A percentile compares a stretch with the other conserved stretches of the same genome.
Conservation (phyloP, 2,797 vertebrate species). For the Bovichtus variegatus region DNA sequence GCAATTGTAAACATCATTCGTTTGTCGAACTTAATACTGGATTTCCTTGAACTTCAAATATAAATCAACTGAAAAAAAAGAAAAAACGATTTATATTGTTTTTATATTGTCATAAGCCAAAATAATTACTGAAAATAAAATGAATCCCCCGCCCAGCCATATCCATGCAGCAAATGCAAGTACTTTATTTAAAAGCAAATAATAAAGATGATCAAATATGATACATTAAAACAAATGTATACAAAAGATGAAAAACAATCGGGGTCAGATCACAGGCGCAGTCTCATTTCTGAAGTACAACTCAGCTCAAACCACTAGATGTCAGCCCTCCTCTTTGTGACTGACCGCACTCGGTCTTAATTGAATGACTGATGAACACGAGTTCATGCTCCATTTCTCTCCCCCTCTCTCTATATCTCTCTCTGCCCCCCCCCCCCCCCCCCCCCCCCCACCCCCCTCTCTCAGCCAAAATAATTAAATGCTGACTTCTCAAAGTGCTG, state of each 20-base stretch:
- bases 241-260: too few relatives aligned
- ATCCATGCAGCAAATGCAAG: background rate
- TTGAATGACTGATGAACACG: slow-evolving; percentile 41
- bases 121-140: too few relatives aligned
- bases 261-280: background rate
- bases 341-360: background rate
- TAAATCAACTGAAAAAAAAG: too few relatives aligned
- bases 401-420: background rate
- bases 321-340: slow-evolving; percentile 32
- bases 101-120: too few relatives aligned
- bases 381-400: slow-evolving; percentile 36
- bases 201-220: background rate
- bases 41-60: too few relatives aligned
- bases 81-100: too few relatives aligned
- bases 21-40: too few relatives aligned
- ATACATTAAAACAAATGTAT: background rate
- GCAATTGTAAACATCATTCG: too few relatives aligned
- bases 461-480: slow-evolving; percentile 78
- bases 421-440: background rate
- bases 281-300: background rate
- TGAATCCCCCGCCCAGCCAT: too few relatives aligned
- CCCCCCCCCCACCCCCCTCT: slow-evolving; percentile 7
- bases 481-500: slow-evolving; percentile 79
- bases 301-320: slow-evolving; percentile 54
- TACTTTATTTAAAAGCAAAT: background rate